phyloP scores from a whole-genome alignment of 2,797 vertebrate species.

The Microctenopoma lineatum region DNA sequence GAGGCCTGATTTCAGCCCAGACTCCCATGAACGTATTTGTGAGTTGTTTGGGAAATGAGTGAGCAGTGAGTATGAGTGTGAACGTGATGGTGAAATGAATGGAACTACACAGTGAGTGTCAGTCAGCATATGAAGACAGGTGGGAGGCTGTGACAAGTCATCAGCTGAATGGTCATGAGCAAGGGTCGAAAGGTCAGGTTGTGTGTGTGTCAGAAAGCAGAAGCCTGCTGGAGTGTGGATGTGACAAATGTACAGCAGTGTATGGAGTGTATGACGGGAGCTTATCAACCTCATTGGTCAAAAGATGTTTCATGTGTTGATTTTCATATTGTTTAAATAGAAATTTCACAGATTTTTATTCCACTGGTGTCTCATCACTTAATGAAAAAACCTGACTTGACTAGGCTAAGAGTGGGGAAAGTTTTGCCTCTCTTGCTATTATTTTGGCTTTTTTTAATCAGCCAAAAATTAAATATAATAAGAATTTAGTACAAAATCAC shows the following conservation, averaged over 20 bases:
- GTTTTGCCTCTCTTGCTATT: too few relatives aligned
- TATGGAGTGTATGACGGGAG: neutral
- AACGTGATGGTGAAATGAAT: conserved; percentile 27
- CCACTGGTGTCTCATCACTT: neutral
- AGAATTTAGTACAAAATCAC: neutral
- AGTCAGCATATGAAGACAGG: conserved; percentile 15
- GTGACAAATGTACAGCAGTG: conserved; percentile 6
- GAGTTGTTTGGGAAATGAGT: conserved; percentile 29
- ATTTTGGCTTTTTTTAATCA: neutral
- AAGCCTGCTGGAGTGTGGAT: neutral
- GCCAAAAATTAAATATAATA: too few relatives aligned
- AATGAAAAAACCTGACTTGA: too few relatives aligned
- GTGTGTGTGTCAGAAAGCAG: neutral
- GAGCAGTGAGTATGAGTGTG: neutral
- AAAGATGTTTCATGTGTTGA: neutral
- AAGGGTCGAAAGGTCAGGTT: conserved; percentile 38
- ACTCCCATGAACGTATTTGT: neutral
- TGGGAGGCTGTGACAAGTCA: conserved; percentile 32
- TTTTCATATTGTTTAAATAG: neutral
- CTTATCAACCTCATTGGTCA: neutral
- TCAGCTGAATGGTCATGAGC: conserved; percentile 7
- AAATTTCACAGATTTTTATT: neutral
- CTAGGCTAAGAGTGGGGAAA: too few relatives aligned
- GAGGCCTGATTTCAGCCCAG: conserved; percentile 21
- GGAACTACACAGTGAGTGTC: neutral